Base-by-base conservation (phyloP, 2,888 invertebrate species). In the Electrophaes corylata region DNA sequence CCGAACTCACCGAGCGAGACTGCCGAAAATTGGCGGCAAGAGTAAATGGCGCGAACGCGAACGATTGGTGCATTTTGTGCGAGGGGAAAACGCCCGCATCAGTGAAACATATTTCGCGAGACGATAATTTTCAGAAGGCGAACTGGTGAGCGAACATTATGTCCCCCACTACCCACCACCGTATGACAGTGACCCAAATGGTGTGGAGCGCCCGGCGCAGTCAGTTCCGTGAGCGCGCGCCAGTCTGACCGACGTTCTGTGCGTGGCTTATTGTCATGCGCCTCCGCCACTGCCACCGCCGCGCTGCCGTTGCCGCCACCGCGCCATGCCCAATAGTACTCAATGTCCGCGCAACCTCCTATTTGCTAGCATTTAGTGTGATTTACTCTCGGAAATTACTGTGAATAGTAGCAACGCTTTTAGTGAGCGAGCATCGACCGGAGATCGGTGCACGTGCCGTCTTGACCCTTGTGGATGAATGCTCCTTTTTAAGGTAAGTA, bases 121-220 rank as follows among this genome's bases (percentile, higher is more conserved):
- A 84, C 84, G 86, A 84, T 70, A 87, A 86, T 86, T 89, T 90
- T 89, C 89, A 90, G 90, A 84, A 37, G 78, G 81, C 84, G 71
- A 84, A 78, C 79, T 83, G 79, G 83, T 82, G 75, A 83, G 78
- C 81, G 26, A 29, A 81, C 16, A 16, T 37, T 79, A 75, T 79
- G 78, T 82, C 86, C 88, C 86, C 88, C 83, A 86, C 91, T 84
- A 86, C 87, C 84, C 84, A 80, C 88, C 87, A 87, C 85, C 72
- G 81, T 77, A 84, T 90, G 91, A 90, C 90, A 91, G 91, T 90
- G 91, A 90, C 90, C 90, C 86, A 90, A 89, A 90, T 90, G 88
- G 88, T 80, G 83, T 90, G 88, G 88, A 80, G 83, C 88, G 88
- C 86, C 37, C 83, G 79, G 84, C 90, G 89, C 88, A 88, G 78